phyloP scores from a whole-genome alignment of 2,888 invertebrate species.

The Aphidius colemani region DNA sequence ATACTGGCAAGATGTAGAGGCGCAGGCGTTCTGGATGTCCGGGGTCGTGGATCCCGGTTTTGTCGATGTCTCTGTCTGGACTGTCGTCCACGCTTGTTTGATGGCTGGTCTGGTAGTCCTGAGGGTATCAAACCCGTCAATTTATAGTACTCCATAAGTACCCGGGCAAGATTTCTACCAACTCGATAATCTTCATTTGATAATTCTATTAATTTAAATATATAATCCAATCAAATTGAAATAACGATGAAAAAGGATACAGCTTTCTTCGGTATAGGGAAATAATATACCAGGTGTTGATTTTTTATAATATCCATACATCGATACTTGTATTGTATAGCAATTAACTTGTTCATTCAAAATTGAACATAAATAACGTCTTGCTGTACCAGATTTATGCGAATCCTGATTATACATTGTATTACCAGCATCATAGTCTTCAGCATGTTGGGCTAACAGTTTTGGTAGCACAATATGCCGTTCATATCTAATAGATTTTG shows the following conservation, averaged over 20 bases:
- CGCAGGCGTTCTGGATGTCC: conserved; percentile 54
- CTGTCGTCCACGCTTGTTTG: conserved; percentile 52
- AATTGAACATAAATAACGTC: conserved; percentile 78
- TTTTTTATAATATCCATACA: conserved; percentile 82
- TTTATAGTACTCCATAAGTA: conserved; percentile 81
- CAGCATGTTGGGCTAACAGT: conserved; percentile 82
- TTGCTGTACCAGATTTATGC: conserved; percentile 82
- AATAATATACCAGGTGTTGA: conserved; percentile 70
- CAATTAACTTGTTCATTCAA: conserved; percentile 82
- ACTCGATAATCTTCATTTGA: conserved; percentile 70
- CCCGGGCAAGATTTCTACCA: conserved; percentile 76
- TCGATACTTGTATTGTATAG: conserved; percentile 88
- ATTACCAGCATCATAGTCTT: conserved; percentile 83
- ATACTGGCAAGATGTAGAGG: conserved; percentile 56
- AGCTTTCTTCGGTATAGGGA: conserved; percentile 92
- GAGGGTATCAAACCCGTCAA: conserved; percentile 71
- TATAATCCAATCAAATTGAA: conserved; percentile 5
- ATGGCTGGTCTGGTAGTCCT: conserved; percentile 55
- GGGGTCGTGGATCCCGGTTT: conserved; percentile 50
- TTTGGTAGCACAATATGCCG: conserved; percentile 95
- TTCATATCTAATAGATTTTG: conserved; percentile 72
- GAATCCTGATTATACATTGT: conserved; percentile 94
- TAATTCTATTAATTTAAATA: no score
- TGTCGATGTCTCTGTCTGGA: conserved; percentile 52
- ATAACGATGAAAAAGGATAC: conserved; percentile 73